phyloP scores from a whole-genome alignment of 2,113 vertebrate species.

The Erpornis zantholeuca region DNA sequence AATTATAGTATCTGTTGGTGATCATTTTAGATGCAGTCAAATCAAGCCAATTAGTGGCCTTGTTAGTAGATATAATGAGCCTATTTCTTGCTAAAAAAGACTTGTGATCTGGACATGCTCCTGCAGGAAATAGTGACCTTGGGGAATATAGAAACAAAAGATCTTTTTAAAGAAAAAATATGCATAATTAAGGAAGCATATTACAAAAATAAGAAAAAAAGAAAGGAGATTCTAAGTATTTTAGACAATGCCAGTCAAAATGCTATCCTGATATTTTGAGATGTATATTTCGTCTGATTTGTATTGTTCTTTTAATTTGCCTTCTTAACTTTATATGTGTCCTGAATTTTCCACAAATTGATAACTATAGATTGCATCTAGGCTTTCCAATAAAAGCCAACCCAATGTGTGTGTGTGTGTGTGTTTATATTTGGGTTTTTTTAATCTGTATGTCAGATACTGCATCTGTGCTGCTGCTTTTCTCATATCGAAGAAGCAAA shows the following conservation, averaged over 20 bases:
- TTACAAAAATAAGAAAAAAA: constrained; percentile 49
- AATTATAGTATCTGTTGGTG: constrained; percentile 67
- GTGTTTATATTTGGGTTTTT: constrained; percentile 65
- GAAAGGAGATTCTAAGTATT: constrained; percentile 75
- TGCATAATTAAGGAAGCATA: constrained; percentile 71
- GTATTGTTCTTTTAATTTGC: constrained; percentile 84
- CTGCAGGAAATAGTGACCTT: constrained; percentile 78
- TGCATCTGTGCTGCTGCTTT: neutral
- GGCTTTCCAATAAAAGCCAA: constrained; percentile 86
- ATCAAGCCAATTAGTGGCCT: constrained; percentile 76
- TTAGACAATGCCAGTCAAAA: constrained; percentile 81
- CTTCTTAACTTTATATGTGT: constrained; percentile 85
- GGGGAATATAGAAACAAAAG: constrained; percentile 75
- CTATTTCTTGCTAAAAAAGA: constrained; percentile 79
- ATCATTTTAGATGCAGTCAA: constrained; percentile 74
- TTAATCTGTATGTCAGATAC: neutral
- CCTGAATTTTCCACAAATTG: constrained; percentile 84
- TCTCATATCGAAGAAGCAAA: neutral
- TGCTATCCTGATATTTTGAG: constrained; percentile 83
- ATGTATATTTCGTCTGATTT: constrained; percentile 86
- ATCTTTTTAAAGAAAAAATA: constrained; percentile 72
- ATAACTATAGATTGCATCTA: constrained; percentile 82
- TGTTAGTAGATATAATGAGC: constrained; percentile 75
- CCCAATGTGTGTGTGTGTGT: constrained; percentile 67
- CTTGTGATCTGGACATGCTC: constrained; percentile 75